Evolutionary conservation across 2,113 vertebrate species (phyloP).

Genomic region (Tetrao urogallus): DNA sequence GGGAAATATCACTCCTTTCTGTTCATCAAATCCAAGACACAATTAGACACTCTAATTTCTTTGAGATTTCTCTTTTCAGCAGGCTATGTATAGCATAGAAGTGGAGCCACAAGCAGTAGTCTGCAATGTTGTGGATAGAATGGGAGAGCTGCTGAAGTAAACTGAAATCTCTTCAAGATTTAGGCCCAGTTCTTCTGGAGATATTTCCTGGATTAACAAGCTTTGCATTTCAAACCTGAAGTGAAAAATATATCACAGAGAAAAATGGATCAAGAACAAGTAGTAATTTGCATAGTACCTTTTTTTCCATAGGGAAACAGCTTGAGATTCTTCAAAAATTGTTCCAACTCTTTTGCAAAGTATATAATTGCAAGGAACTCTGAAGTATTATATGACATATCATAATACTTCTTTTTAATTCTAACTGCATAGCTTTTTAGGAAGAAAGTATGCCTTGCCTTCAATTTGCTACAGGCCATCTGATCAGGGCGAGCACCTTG

Average conservation of each 20-base stretch:
- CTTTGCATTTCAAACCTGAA: not conserved
- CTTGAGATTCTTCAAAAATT: not conserved
- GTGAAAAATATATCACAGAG: not conserved
- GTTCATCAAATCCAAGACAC: not conserved
- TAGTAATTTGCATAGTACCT: not conserved
- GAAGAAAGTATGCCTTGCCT: not conserved
- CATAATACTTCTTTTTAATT: not conserved
- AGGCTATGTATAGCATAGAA: fast-evolving
- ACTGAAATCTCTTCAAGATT: not conserved
- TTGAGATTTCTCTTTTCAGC: not conserved
- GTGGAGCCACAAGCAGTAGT: not conserved
- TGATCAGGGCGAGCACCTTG: too few relatives aligned
- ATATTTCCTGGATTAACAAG: not conserved
- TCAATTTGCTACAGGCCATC: not conserved
- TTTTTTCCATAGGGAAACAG: not conserved
- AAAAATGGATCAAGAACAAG: not conserved
- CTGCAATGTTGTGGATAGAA: not conserved
- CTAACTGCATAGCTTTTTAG: not conserved
- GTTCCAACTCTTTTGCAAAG: not conserved
- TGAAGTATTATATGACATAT: not conserved
- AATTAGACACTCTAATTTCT: not conserved
- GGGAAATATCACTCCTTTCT: not conserved
- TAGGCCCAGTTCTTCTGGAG: not conserved
- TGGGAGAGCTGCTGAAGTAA: not conserved
- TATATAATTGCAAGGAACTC: not conserved